Evolutionary conservation across 2,888 invertebrate species (phyloP).

Genomic region (Pandemis heparana): DNA sequence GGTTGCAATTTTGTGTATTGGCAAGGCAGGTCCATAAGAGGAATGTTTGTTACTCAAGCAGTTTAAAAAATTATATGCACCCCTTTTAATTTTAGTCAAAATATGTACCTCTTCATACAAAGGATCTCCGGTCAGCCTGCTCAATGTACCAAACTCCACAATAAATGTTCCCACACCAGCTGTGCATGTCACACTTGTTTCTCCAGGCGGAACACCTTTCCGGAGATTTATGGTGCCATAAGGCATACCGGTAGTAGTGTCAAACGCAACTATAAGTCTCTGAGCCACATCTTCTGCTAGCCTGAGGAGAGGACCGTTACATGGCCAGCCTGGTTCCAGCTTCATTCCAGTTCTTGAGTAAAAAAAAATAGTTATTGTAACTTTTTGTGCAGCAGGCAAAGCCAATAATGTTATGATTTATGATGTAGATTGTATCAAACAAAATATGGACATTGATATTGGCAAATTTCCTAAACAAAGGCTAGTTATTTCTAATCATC

Average conservation of each 20-base stretch:
- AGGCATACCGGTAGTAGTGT: constrained; percentile 97
- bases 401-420: too few species aligned
- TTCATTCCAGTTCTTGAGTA: constrained; percentile 89
- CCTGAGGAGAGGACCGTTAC: constrained; percentile 96
- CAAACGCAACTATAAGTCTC: constrained; percentile 95
- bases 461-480: too few species aligned
- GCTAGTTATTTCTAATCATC: too few species aligned
- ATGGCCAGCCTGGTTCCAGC: constrained; percentile 98
- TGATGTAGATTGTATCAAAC: too few species aligned
- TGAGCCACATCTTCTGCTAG: constrained; percentile 98
- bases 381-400: too few species aligned
- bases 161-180: constrained; percentile 99
- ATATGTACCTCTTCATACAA: constrained; percentile 93
- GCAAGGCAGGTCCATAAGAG: too few species aligned
- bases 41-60: too few species aligned
- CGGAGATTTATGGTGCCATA: constrained; percentile 98
- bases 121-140: constrained; percentile 96
- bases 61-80: too few species aligned
- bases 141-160: constrained; percentile 97
- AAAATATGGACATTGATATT: too few species aligned
- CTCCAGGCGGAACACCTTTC: constrained; percentile 96
- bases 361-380: background rate
- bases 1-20: too few species aligned
- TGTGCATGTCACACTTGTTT: constrained; percentile 98
- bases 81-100: constrained; percentile 3